Evolutionary conservation across 2,113 vertebrate species (phyloP), one percentile per base, ranked within the genome.

Genomic region (Caretta caretta): DNA sequence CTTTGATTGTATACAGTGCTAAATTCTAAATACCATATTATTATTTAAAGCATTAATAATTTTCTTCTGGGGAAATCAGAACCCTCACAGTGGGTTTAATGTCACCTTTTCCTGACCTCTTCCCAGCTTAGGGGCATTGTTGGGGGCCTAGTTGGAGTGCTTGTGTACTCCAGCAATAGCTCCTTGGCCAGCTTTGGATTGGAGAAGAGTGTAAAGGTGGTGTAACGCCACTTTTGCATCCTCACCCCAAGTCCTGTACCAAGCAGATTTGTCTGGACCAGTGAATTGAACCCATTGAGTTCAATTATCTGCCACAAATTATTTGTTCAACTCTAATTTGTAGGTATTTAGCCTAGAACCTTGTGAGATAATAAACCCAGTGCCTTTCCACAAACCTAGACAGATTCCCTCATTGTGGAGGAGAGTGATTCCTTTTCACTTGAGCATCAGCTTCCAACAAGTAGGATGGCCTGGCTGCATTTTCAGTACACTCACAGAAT

Each of bases 321-420:
- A 80, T 82, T 94, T 94, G 87, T 83, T 87, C 56, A 25, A 65
- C 29, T 86, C 19, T 65, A 54, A 29, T 88, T 96, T 79, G 38
- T 81, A 75, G 50, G 35, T 93, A 79, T 69, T 79, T 48, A 79
- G 83, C 53, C 92, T 53, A 88, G 49, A 14, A 27, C 29, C 6
- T 46, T 12, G 10, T 83, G 56, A 90, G 94, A 81, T 1, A 91
- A 62, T 17, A 93, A 92, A 91, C 48, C 1, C 49, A 12, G 24
- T 42, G 14, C 65, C 75, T 89, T 90, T 42, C 6, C 79, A 91
- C 65, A 65, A 82, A 56, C 6, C 29, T 49, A 62, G n/a, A 50
- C 85, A 49, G 50, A 19, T 79, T 81, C 84, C 81, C 29, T 89
- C 69, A 13, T 54, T 29, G 48, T 87, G 42, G 46, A 89, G 22